Evolutionary conservation across 2,113 vertebrate species (phyloP), one percentile per base, ranked within the genome.

Genomic region (Macquaria ambigua): DNA sequence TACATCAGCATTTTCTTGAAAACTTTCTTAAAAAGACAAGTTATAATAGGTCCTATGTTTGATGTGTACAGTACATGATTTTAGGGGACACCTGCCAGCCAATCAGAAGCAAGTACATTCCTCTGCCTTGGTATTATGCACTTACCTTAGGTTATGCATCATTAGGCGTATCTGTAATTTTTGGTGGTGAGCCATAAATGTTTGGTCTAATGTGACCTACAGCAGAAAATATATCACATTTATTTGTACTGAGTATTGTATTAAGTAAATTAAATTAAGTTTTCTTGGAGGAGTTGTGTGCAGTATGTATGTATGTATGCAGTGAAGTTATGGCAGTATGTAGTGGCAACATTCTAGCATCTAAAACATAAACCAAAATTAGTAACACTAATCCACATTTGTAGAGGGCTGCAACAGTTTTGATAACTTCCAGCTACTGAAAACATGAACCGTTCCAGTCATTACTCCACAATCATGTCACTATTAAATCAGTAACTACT

Each of bases 401-500:
- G 25, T 39, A 48, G 63, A 34, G 10, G 58, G 56, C 55, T 68
- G 62, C 39, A 31, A 41, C 28, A 61, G 37, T 61, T 63, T 52
- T 61, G 39, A 55, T 62, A 43, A 66, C 46, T 53, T 21, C 34
- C 43, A 18, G 66, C 79, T 7, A 6, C 37, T 48, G n/a, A 34
- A 46, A 69, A 16, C 28, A 56, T 56, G 48, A 81, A 73, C 55
- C n/a, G 9, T 53, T 74, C 31, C 39, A n/a, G 43, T 50, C 15
- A 63, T 78, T 52, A 34, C 39, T 82, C 62, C 39, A 21, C 67
- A 82, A 8, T 70, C 23, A 53, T 48, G 78, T 52, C 39, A 20
- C n/a, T 53, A 74, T 75, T 73, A 56, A 83, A 83, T 78, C 74
- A 52, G 53, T 71, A 75, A 85, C 67, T 67, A 73, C 77, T 78